phyloP scores from a whole-genome alignment of 2,888 invertebrate genomes.

The Melanostoma mellinum region DNA sequence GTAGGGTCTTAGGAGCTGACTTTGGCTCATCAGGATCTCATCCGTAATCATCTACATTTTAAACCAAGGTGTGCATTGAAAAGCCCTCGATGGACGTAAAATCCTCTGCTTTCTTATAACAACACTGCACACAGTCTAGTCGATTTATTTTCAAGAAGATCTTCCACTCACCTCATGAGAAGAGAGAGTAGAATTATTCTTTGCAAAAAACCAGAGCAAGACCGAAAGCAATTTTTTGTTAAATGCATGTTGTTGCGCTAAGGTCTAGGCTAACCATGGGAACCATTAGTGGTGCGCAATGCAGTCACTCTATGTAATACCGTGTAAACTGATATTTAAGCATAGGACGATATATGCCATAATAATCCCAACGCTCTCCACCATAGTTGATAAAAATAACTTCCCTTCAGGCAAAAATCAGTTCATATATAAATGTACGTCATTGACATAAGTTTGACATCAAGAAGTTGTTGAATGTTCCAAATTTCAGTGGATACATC shows the following conservation, averaged over 20 bases:
- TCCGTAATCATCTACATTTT: no score
- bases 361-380: slow-evolving; percentile 24
- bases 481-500: slow-evolving; percentile 47
- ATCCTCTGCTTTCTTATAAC: background rate
- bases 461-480: slow-evolving; percentile 44
- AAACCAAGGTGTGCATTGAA: no score
- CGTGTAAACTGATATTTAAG: slow-evolving; percentile 63
- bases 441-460: slow-evolving; percentile 70
- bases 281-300: slow-evolving; percentile 61
- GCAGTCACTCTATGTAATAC: background rate
- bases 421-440: slow-evolving; percentile 9
- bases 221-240: slow-evolving; percentile 67
- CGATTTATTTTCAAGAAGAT: slow-evolving; percentile 59
- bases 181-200: slow-evolving; percentile 39
- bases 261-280: slow-evolving; percentile 56
- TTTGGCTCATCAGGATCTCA: no score
- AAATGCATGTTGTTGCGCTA: slow-evolving; percentile 46
- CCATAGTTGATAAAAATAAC: slow-evolving; percentile 57
- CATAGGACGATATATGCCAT: background rate
- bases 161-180: slow-evolving; percentile 35
- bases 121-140: slow-evolving; percentile 23
- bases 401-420: slow-evolving; percentile 4
- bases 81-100: no score
- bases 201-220: slow-evolving; percentile 64
- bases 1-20: no score